Evolutionary conservation across 2,797 vertebrate genomes (phyloP).

Genomic region (Chromobotia macracanthus): DNA sequence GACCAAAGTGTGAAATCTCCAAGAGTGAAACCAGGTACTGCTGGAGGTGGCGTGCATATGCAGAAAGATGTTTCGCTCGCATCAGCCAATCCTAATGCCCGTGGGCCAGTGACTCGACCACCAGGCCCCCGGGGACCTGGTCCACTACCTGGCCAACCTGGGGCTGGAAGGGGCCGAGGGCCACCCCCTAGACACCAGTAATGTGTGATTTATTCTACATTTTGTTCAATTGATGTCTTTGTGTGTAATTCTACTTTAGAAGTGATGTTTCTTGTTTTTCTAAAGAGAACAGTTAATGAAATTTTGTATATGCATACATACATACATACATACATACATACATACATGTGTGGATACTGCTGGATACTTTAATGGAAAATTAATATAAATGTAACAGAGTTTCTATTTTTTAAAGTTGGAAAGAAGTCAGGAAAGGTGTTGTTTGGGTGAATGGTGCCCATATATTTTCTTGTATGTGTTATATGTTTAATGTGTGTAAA

Average conservation of each 20-base stretch:
- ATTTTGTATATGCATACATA: background rate
- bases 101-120: constrained; percentile 67
- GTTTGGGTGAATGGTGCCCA: background rate
- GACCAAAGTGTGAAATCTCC: constrained; percentile 59
- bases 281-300: background rate
- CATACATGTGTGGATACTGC: background rate
- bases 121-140: constrained; percentile 58
- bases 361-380: too few species aligned
- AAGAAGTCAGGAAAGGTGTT: background rate
- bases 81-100: constrained; percentile 65
- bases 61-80: constrained; percentile 70
- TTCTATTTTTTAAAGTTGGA: background rate
- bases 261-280: constrained; percentile 9
- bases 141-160: constrained; percentile 64
- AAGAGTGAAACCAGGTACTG: constrained; percentile 70
- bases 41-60: constrained; percentile 64
- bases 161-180: constrained; percentile 63
- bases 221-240: background rate
- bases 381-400: too few species aligned
- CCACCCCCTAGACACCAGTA: constrained; percentile 41
- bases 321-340: background rate
- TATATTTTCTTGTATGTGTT: background rate
- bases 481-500: background rate
- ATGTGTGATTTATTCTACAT: background rate
- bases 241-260: background rate